Conservation (phyloP, 1,140 invertebrate species). For the Ooceraea biroi region DNA sequence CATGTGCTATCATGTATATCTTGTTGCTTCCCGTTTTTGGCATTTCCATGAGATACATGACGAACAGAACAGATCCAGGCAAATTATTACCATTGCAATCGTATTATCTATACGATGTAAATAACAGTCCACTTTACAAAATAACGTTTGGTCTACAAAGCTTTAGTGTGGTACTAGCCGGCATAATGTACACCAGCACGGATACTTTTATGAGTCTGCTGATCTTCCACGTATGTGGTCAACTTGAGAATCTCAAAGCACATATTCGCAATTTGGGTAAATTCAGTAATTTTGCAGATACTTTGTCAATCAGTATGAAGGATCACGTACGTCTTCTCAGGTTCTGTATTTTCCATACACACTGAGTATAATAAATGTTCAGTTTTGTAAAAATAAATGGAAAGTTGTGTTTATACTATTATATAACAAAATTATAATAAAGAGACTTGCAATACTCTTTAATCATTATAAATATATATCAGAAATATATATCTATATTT, state of each 20-base stretch:
- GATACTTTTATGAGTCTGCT: constrained; percentile 25
- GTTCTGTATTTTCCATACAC: neutral
- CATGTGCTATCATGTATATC: neutral
- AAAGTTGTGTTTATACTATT: too few species aligned
- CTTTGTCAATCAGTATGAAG: neutral
- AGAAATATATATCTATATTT: too few species aligned
- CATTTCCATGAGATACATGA: neutral
- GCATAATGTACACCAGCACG: neutral
- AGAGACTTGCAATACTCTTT: too few species aligned
- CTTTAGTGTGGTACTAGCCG: neutral
- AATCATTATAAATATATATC: too few species aligned
- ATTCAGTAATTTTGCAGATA: neutral
- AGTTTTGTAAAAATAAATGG: too few species aligned
- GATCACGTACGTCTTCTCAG: constrained; percentile 45
- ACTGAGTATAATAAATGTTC: too few species aligned
- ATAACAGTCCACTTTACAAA: constrained; percentile 31
- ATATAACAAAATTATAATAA: too few species aligned
- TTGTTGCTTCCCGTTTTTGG: constrained; percentile 26
- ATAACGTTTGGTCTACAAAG: constrained; percentile 2
- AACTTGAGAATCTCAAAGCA: constrained; percentile 28
- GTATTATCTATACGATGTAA: too few species aligned
- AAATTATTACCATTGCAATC: too few species aligned
- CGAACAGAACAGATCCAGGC: too few species aligned
- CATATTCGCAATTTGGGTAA: constrained; percentile 5
- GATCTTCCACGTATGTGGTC: constrained; percentile 23